Base-by-base conservation (phyloP, 2,113 vertebrate genomes). In the Cyprinodon variegatus region DNA sequence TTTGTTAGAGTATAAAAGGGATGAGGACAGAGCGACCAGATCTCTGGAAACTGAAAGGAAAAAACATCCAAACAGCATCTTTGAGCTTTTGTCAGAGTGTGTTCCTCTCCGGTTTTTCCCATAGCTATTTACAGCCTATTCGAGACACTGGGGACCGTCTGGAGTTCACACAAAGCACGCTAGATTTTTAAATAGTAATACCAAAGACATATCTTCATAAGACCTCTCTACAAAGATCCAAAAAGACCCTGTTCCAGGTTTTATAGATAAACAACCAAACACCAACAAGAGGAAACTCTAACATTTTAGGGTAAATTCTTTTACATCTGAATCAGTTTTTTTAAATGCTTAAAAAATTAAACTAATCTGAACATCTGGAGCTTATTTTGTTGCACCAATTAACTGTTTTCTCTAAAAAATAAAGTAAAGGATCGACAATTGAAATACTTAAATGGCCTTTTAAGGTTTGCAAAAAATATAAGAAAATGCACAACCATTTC, bases 91-190 rank as follows among this genome's bases (percentile, higher is more conserved):
- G 65, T 57, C 50, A 64, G 64, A 36, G 76, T 46, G 61, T 76
- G 70, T 66, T 48, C 57, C 38, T 78, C 39, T 68, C 59, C 40
- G 60, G 11, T 46, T 81, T 89, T 85, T 88, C 84, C 81, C 86
- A 77, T 78, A 75, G 77, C 67, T 89, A 88, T 85, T 85, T 88
- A 70, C 73, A 89, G 81, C 67, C 61, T 78, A 68, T 77, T 76
- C 74, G 29, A 78, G 66, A 78, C 87, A 75, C 77, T 72, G 57
- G 79, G 78, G 82, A 83, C 68, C 29, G 81, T 84, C 77, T 88
- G 78, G 68, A 74, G 80, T 82, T 86, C 75, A 80, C 65, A 77
- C 70, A 67, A 65, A 69, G 66, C 64, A 48, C 4, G 65, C 11
- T 45, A 39, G 43, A 68, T 29, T n/a, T 9, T 63, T 36, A 66